These are phyloP conservation scores for Thunnus maccoyii DNA, from an alignment of 2,113 vertebrate species.

Conservation along the genomic window DNA sequence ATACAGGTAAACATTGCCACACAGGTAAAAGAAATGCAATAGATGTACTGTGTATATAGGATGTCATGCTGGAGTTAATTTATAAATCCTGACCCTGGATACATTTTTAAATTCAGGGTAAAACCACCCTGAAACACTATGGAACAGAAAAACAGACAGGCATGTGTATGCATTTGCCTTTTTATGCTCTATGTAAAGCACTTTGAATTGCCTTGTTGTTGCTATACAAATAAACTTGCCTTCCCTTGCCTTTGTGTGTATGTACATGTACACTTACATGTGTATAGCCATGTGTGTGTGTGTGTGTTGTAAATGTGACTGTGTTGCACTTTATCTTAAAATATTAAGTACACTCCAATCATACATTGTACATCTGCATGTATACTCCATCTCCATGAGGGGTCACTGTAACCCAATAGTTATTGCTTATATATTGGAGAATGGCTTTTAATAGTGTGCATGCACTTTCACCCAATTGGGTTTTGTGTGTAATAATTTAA, in stretches of 20 bases:
- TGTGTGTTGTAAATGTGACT: background rate
- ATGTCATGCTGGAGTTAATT: too few species aligned
- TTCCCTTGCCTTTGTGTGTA: too few species aligned
- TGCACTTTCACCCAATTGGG: background rate
- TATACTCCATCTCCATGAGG: conserved; percentile 68
- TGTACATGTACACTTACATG: background rate
- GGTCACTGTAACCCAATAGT: conserved; percentile 63
- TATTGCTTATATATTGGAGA: background rate
- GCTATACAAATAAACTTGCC: too few species aligned
- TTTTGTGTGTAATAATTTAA: background rate
- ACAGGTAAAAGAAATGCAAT: too few species aligned
- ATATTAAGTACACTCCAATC: too few species aligned
- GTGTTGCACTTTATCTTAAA: background rate
- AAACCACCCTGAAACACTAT: background rate
- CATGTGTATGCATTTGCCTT: background rate
- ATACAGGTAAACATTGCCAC: too few species aligned
- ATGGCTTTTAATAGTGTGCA: background rate
- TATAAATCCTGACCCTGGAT: too few species aligned
- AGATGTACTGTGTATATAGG: too few species aligned
- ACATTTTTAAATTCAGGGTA: too few species aligned
- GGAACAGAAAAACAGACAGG: background rate
- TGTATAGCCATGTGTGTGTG: background rate
- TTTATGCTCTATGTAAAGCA: too few species aligned
- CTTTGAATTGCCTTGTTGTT: too few species aligned
- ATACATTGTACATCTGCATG: background rate